Base-by-base conservation (phyloP, 2,797 vertebrate genomes). In the Sebastolobus altivelis region DNA sequence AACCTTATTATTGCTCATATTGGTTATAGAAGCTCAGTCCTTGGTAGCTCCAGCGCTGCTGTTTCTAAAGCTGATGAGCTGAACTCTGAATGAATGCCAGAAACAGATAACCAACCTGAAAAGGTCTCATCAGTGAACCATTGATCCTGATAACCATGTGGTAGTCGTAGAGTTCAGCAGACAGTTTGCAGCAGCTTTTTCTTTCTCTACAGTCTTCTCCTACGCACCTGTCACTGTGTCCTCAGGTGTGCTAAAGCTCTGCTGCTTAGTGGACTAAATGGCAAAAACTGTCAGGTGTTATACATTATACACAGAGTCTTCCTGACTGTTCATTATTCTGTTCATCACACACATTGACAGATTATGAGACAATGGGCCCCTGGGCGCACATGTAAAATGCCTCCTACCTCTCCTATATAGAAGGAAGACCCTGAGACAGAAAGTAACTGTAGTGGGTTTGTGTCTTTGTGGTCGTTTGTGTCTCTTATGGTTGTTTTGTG, bases 191-290 rank as follows among this genome's bases (percentile, higher is more conserved):
- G 62, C 38, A 12, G 67, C n/a, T 35, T 68, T 65, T 35, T 14
- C 9, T 40, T 5, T 37, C 2, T 35, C 31, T 60, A 0, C 52
- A 8, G 16, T 54, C 46, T 11, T 43, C 59, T 62, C 40, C 72
- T 49, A 13, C 40, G 8, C 66, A 63, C 16, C 56, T 58, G 35
- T 74, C 68, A 10, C 29, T 7, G 67, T 65, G 43, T 60, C 33
- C 62, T 75, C 61, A 43, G 67, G 31, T 69, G 59, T 31, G 16
- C 56, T 66, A 8, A 63, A 55, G 25, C 62, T 68, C 60, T 52
- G 11, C 18, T 60, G 27, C 63, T 65, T 12, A 18, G 18, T 27
- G 12, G 38, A 29, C 52, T 25, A 27, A 62, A 69, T 38, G 29
- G 40, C 54, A 61, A 33, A 38, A 70, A 6, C 56, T 20, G 20